Conservation (phyloP, 2,888 invertebrate species). For the Seira musarum region DNA sequence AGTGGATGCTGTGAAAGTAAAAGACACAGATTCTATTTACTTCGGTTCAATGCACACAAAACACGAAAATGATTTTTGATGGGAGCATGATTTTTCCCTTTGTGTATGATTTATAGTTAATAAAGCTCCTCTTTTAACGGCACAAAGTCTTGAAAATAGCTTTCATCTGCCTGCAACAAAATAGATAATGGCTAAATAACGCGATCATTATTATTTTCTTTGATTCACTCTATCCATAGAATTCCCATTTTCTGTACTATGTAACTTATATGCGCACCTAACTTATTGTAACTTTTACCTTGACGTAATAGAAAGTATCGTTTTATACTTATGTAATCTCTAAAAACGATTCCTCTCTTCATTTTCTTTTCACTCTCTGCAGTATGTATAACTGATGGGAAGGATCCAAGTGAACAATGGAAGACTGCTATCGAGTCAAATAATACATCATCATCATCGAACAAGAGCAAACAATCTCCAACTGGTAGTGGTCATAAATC, state of each 20-base stretch:
- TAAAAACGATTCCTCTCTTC: background rate
- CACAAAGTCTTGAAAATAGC: background rate
- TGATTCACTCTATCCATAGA: background rate
- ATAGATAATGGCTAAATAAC: background rate
- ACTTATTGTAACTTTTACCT: too few species aligned
- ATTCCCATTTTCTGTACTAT: background rate
- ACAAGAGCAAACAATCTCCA: conserved; percentile 59
- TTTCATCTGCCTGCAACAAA: background rate
- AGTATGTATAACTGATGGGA: conserved; percentile 48
- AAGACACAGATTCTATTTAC: background rate
- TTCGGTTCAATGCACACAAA: background rate
- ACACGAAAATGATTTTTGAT: background rate
- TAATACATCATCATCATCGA: conserved; percentile 27
- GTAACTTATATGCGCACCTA: too few species aligned
- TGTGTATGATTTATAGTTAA: background rate
- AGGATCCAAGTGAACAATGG: conserved; percentile 39
- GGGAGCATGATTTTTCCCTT: background rate
- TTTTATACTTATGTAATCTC: background rate
- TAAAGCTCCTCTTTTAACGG: too few species aligned
- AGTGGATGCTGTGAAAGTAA: background rate
- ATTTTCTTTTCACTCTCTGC: background rate
- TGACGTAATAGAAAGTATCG: background rate
- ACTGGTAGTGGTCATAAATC: conserved; percentile 66
- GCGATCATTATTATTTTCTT: background rate
- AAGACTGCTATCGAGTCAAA: conserved; percentile 33